Percentiles rank a stretch among this genome's conserved stretches.
These are phyloP conservation scores for Drosophila neutralis DNA, from an alignment of 2,888 invertebrate species.

Conservation along the genomic window DNA sequence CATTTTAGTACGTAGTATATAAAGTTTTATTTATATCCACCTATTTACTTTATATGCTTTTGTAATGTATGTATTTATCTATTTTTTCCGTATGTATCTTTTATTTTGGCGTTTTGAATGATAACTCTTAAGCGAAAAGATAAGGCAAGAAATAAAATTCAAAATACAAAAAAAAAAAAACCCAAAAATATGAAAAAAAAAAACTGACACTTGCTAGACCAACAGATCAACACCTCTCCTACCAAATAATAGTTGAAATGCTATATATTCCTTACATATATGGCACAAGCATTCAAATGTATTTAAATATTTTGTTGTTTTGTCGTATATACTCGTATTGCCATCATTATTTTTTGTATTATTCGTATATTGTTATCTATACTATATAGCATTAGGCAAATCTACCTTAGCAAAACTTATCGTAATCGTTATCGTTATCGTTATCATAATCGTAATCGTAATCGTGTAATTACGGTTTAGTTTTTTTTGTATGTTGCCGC, in stretches of 20 bases:
- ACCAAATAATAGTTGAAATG: constrained; percentile 66
- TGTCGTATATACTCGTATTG: constrained; percentile 51
- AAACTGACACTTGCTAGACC: constrained; percentile 73
- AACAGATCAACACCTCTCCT: constrained; percentile 85
- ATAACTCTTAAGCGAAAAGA: constrained; percentile 51
- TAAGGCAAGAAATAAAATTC: constrained; percentile 4
- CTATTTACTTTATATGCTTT: constrained; percentile 65
- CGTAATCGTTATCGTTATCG: constrained; percentile 45
- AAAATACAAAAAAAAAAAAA: constrained; percentile 20
- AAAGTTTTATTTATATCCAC: constrained; percentile 44
- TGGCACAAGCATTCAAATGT: constrained; percentile 28
- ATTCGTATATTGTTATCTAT: constrained; percentile 43
- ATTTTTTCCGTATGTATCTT: constrained; percentile 62
- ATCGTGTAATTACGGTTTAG: constrained; percentile 44
- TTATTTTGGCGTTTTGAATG: constrained; percentile 62
- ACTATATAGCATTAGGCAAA: constrained; percentile 63
- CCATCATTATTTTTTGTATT: constrained; percentile 42
- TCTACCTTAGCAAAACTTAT: constrained; percentile 45
- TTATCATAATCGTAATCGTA: constrained; percentile 32
- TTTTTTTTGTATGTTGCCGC: constrained; percentile 72
- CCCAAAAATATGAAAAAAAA: constrained; percentile 13
- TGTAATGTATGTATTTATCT: constrained; percentile 73
- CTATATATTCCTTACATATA: constrained; percentile 33
- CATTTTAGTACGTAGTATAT: constrained; percentile 28
- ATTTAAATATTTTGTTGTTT: constrained; percentile 55